phyloP scores from a whole-genome alignment of 2,888 invertebrate species.

The Oxyscelio sp. region DNA sequence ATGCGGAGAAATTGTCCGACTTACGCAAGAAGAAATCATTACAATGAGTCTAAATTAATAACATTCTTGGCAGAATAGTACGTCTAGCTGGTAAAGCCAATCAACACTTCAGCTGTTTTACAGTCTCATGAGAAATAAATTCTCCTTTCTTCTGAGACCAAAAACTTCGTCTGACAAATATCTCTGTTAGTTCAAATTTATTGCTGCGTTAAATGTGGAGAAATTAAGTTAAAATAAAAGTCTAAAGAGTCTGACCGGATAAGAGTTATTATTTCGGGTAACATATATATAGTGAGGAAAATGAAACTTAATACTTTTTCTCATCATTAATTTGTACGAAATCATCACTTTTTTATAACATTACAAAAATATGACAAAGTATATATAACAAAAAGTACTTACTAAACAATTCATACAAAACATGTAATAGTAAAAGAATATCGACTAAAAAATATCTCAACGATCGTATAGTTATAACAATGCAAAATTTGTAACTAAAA shows the following conservation, averaged over 20 bases:
- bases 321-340: slow-evolving; percentile 42
- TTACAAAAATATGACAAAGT: slow-evolving; percentile 54
- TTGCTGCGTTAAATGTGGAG: not conserved
- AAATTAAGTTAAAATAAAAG: slow-evolving; percentile 18
- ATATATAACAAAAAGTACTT: slow-evolving; percentile 50
- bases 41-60: slow-evolving; percentile 32
- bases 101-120: slow-evolving; percentile 28
- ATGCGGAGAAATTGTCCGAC: slow-evolving; percentile 12
- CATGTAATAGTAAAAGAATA: slow-evolving; percentile 51
- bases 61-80: slow-evolving; percentile 27
- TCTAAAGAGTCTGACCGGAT: not conserved
- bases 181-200: slow-evolving; percentile 18
- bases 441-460: slow-evolving; percentile 46
- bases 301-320: slow-evolving; percentile 1
- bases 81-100: slow-evolving; percentile 22
- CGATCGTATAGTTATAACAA: slow-evolving; percentile 57
- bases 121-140: slow-evolving; percentile 28
- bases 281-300: not conserved
- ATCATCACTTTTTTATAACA: slow-evolving; percentile 43
- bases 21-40: slow-evolving; percentile 25
- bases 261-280: not conserved
- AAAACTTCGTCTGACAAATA: slow-evolving; percentile 33
- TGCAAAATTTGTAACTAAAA: slow-evolving; percentile 45
- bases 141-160: slow-evolving; percentile 21
- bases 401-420: slow-evolving; percentile 51